Base-by-base conservation (phyloP, 1,140 invertebrate species). In the Drosophila chauvacae region DNA sequence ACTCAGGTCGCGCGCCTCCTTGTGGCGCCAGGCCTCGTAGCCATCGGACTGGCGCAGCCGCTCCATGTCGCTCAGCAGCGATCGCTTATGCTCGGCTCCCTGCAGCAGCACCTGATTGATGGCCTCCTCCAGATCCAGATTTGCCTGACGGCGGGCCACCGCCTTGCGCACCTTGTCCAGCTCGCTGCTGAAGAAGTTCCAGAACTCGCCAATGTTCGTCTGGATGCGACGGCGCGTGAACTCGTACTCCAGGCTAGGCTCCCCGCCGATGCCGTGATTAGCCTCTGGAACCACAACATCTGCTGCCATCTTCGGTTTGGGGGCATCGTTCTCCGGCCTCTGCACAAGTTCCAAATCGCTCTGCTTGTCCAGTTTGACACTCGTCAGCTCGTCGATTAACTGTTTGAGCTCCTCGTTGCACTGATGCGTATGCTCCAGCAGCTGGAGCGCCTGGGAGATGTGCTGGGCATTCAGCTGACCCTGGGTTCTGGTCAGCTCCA, bases 191-290 rank as follows among this genome's bases (percentile, higher is more conserved):
- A 98, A 94, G 85, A 95, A 98, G 92, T 95, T 96, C 95, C 95
- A 97, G 78, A 96, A 94, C 93, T 97, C 96, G 68, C 95, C 95
- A 2, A 97, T 95, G 90, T 97, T 97, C 47, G 95, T 95, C 78
- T 95, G 95, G 53, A 98, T 94, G 79, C 95, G 94, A n/a, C 97
- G 93, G 51, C 97, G 94, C 11, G 96, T 93, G 79, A 95, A 94
- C 94, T 98, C 98, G 92, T 98, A 98, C 74, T 97, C 95, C 59
- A 95, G 90, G 33, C 95, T 95, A 5, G 97, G 96, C 60, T 92
- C 66, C n/a, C 53, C 51, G 18, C 50, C 50, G 9, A 16, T 9
- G 13, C 33, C 50, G 28, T 57, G 64, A n/a, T 41, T 37, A 0
- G 28, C 26, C 0, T 58, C 78, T 26, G 70, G 53, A 4, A 68